Percentiles rank a stretch among this genome's conserved stretches.
Evolutionary conservation across 2,888 invertebrate genomes (phyloP).

Genomic region (Linhomoeus sp.): DNA sequence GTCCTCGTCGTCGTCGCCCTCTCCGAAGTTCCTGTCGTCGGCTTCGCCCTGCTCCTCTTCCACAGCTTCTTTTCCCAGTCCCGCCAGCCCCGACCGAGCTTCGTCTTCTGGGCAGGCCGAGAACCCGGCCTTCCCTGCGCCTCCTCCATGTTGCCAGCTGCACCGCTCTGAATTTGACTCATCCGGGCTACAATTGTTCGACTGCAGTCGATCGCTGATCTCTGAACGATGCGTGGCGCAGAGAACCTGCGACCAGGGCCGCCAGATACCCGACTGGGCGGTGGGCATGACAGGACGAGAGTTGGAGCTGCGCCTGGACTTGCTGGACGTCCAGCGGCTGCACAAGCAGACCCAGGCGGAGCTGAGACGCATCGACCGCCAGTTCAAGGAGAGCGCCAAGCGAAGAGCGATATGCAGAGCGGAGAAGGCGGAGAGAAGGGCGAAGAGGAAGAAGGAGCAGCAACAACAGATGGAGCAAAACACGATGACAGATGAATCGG

Average conservation of each 20-base stretch:
- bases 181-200: too few relatives aligned
- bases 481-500: not conserved
- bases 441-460: not conserved
- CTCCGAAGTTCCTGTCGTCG: too few relatives aligned
- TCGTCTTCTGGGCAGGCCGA: not conserved
- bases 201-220: not conserved
- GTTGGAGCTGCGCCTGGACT: constrained; percentile 54
- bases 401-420: not conserved
- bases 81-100: not conserved
- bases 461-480: not conserved
- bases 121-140: not conserved
- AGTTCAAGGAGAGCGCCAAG: not conserved
- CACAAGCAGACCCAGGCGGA: constrained; percentile 61
- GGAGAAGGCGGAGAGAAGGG: constrained; percentile 12
- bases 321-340: constrained; percentile 58
- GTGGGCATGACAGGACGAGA: constrained; percentile 31
- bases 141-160: not conserved
- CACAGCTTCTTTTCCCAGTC: not conserved
- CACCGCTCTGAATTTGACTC: too few relatives aligned
- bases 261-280: not conserved
- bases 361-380: constrained; percentile 29
- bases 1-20: too few relatives aligned
- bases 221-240: not conserved
- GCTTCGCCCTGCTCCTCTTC: too few relatives aligned
- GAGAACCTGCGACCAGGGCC: not conserved